Evolutionary conservation across 2,888 invertebrate genomes (phyloP).

Genomic region (Chalcis sispes): DNA sequence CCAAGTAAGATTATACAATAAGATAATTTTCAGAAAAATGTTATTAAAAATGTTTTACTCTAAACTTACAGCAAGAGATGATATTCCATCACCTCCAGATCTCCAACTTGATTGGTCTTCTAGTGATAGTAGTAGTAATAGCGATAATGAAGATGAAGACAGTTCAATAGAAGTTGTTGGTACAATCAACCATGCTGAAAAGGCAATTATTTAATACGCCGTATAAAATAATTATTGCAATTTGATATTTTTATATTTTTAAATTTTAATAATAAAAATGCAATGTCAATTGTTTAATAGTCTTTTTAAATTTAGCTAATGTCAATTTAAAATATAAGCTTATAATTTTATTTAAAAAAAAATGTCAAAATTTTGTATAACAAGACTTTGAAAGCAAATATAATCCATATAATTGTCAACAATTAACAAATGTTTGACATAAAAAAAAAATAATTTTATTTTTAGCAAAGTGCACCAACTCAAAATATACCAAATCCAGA

Average conservation of each 20-base stretch:
- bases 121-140: slow-evolving; percentile 79
- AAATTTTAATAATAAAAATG: background rate
- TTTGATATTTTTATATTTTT: background rate
- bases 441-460: slow-evolving; percentile 26
- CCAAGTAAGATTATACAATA: slow-evolving; percentile 61
- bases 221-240: background rate
- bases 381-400: background rate
- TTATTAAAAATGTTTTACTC: slow-evolving; percentile 20
- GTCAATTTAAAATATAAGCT: no score
- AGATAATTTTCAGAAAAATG: background rate
- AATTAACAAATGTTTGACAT: slow-evolving; percentile 3
- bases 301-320: no score
- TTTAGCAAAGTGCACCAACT: slow-evolving; percentile 48
- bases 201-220: slow-evolving; percentile 32
- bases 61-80: slow-evolving; percentile 66
- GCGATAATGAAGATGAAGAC: slow-evolving; percentile 77
- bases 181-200: slow-evolving; percentile 43
- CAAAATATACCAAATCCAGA: slow-evolving; percentile 57
- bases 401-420: no score
- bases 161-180: slow-evolving; percentile 51
- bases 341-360: no score
- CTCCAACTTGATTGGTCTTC: slow-evolving; percentile 87
- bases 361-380: no score
- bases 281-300: background rate
- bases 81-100: slow-evolving; percentile 83